phyloP scores from a whole-genome alignment of 2,888 invertebrate genomes.

The Polyommatus icarus region DNA sequence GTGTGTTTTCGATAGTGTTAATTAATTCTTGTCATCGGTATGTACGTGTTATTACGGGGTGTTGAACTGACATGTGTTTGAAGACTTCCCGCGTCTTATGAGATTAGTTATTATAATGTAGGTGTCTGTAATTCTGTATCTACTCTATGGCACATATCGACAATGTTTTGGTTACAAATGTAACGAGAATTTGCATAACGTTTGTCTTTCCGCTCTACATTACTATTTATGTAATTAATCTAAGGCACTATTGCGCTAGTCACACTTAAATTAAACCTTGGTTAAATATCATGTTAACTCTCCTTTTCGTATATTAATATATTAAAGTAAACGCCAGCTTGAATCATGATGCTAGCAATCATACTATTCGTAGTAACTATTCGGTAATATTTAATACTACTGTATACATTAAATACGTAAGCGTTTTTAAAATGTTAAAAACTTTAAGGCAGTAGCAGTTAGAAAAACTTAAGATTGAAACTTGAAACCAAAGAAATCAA shows the following conservation, averaged over 20 bases:
- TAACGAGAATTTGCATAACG: not conserved
- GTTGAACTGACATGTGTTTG: slow-evolving; percentile 56
- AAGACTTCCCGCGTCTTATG: slow-evolving; percentile 42
- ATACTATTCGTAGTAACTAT: no score
- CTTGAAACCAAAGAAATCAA: no score
- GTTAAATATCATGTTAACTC: no score
- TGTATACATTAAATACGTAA: no score
- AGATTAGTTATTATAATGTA: slow-evolving; percentile 39
- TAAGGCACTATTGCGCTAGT: not conserved
- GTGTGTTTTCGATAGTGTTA: slow-evolving; percentile 61
- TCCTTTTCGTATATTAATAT: no score
- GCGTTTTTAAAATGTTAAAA: no score
- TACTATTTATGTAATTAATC: not conserved
- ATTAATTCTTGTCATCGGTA: slow-evolving; percentile 62
- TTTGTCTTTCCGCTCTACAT: not conserved
- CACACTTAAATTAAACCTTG: no score
- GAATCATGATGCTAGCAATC: no score
- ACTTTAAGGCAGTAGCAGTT: no score
- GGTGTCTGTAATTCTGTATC: not conserved
- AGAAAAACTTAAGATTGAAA: no score
- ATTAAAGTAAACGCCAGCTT: no score
- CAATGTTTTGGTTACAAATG: not conserved
- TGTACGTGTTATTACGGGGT: slow-evolving; percentile 60
- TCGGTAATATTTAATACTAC: no score
- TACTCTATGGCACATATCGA: not conserved